Evolutionary conservation across 2,888 invertebrate genomes (phyloP).

Genomic region (Parascotia fuliginaria): DNA sequence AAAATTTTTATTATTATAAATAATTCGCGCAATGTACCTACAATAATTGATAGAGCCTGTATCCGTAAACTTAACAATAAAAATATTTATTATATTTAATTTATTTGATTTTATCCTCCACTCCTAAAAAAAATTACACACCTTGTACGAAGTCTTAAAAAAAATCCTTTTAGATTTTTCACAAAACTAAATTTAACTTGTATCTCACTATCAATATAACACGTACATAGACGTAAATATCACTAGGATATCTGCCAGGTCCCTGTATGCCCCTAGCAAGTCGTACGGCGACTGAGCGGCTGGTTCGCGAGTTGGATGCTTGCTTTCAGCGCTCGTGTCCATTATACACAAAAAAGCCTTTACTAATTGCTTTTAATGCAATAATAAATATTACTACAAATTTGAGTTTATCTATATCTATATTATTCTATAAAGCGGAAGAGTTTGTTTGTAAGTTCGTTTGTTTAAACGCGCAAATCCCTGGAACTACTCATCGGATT

Average conservation of each 20-base stretch:
- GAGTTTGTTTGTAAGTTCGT: no score
- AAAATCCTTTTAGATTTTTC: not conserved
- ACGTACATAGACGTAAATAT: slow-evolving; percentile 1
- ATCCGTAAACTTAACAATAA: no score
- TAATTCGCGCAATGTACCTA: no score
- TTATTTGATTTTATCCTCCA: no score
- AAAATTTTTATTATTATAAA: no score
- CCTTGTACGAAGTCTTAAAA: not conserved
- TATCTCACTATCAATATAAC: not conserved
- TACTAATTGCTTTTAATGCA: not conserved
- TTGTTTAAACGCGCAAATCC: no score
- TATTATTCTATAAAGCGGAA: no score
- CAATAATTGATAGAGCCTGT: no score
- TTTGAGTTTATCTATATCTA: no score
- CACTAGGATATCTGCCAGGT: slow-evolving; percentile 7
- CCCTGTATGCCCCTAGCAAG: slow-evolving; percentile 49
- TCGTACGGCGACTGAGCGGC: slow-evolving; percentile 58
- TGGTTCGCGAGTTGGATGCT: slow-evolving; percentile 46
- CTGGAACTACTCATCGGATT: no score
- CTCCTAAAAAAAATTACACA: not conserved
- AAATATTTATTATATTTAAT: no score
- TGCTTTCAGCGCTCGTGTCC: slow-evolving; percentile 56
- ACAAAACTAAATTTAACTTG: not conserved
- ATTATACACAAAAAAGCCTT: slow-evolving; percentile 23
- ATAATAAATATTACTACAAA: no score